Evolutionary conservation across 1,140 invertebrate species (phyloP).

Genomic region (Condylostylus longicornis): DNA sequence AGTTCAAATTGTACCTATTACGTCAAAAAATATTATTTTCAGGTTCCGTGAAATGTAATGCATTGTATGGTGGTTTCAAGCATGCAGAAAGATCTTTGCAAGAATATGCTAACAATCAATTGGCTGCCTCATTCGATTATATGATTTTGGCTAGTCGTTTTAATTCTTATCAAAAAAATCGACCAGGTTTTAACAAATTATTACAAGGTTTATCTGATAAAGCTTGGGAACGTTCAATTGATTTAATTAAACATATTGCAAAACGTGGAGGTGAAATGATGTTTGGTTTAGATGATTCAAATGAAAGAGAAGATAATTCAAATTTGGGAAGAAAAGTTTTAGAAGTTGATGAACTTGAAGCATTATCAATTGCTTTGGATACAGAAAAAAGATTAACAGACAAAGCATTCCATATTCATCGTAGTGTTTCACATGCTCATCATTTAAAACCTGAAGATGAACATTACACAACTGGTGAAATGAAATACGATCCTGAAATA

Average conservation of each 20-base stretch:
- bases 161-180: conserved; percentile 57
- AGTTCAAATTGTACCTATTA: no score
- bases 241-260: conserved; percentile 57
- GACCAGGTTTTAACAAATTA: conserved; percentile 57
- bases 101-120: conserved; percentile 45
- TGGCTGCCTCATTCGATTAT: conserved; percentile 55
- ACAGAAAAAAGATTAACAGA: conserved; percentile 52
- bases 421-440: conserved; percentile 19
- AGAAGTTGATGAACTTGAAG: conserved; percentile 44
- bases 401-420: conserved; percentile 51
- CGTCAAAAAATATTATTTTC: no score
- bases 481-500: conserved; percentile 49
- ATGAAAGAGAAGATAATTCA: no score
- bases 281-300: no score
- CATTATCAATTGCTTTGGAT: conserved; percentile 58
- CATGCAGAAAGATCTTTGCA: conserved; percentile 34
- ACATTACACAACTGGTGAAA: conserved; percentile 33
- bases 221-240: conserved; percentile 55
- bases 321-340: conserved; percentile 6
- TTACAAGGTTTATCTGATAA: conserved; percentile 58
- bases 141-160: conserved; percentile 60
- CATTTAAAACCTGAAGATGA: no score
- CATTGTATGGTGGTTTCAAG: conserved; percentile 47
- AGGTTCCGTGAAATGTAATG: conserved; percentile 40
- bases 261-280: conserved; percentile 43